Evolutionary conservation across 2,888 invertebrate genomes (phyloP).

Genomic region (Drosophila pegasa): DNA sequence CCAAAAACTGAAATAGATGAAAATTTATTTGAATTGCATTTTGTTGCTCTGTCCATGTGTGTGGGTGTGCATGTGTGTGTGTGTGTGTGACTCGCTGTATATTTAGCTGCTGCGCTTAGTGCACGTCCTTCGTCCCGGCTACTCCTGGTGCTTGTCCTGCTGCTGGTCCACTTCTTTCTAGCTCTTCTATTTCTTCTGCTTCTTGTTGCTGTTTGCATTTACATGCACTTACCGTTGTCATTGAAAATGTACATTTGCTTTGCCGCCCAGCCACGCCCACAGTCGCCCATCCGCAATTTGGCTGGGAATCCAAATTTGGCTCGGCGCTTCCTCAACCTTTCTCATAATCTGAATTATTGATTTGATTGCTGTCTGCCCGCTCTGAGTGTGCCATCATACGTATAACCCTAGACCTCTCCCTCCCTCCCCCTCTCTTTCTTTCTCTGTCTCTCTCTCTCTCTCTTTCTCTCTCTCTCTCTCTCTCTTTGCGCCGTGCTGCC

Average conservation of each 20-base stretch:
- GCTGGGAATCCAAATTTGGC: conserved; percentile 36
- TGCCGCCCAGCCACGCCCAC: conserved; percentile 15
- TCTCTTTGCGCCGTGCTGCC: neutral
- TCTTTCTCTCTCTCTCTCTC: neutral
- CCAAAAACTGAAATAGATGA: conserved; percentile 73
- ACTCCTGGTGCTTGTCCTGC: conserved; percentile 8
- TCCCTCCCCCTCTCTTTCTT: neutral
- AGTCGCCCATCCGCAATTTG: conserved; percentile 4
- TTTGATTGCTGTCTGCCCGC: conserved; percentile 66
- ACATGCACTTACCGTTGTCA: conserved; percentile 80
- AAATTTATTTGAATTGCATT: conserved; percentile 71
- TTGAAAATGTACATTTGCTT: conserved; percentile 76
- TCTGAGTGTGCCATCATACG: conserved; percentile 9
- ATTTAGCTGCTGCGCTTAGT: conserved; percentile 31
- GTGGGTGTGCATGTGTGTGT: conserved; percentile 19
- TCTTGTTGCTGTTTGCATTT: conserved; percentile 60
- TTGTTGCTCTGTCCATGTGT: conserved; percentile 18
- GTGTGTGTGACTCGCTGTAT: conserved; percentile 22
- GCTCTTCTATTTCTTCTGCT: conserved; percentile 6
- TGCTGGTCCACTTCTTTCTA: conserved; percentile 3
- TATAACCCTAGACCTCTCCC: conserved; percentile 4
- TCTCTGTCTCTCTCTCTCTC: neutral
- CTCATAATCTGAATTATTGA: conserved; percentile 76
- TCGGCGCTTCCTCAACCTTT: conserved; percentile 59
- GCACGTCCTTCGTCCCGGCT: neutral